Base-by-base conservation (phyloP, 2,888 invertebrate genomes). In the Liodrosophila aerea region DNA sequence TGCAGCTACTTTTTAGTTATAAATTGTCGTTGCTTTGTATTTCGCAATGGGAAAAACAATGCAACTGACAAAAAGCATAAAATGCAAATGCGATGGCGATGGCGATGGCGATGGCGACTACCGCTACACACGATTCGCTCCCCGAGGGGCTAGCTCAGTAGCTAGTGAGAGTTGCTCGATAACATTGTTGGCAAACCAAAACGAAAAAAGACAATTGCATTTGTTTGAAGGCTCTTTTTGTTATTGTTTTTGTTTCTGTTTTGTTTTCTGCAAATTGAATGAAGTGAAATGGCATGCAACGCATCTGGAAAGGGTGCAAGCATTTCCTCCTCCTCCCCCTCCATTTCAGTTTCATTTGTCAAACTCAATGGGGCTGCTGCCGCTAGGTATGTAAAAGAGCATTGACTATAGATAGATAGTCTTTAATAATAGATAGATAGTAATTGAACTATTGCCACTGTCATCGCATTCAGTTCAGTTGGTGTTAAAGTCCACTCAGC, bases 11-110 rank as follows among this genome's bases (percentile, higher is more conserved):
- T 66, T 36, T 64, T 27, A 44, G 47, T 31, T 59, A 52, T 67
- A 63, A 67, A 70, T 66, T 65, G 65, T 49, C 60, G 45, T 43
- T 73, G 59, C 66, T 66, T 73, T 73, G 71, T 72, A 30, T 45
- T 50, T 36, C 30, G 53, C 44, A 31, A 29, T n/a, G 7, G 16
- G 39, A 43, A 33, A 75, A 68, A 65, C 65, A 72, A 65, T 74
- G 69, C 60, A 41, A 33, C 52, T 64, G 59, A 69, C 67, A 64
- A 69, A 64, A 58, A 61, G 49, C 47, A 43, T 44, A 64, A 53
- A 68, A 61, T 53, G 49, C 34, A 54, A 73, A 61, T 65, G 62
- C 50, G 41, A 50, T 53, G 64, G n/a, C 29, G 16, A 44, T 34
- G 12, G 62, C 50, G 41, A 50, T 53, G 64, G n/a, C 29, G 16